Percentiles rank a stretch among this genome's conserved stretches.
Evolutionary conservation across 2,113 vertebrate genomes (phyloP).

Genomic region (Leiothrix lutea): DNA sequence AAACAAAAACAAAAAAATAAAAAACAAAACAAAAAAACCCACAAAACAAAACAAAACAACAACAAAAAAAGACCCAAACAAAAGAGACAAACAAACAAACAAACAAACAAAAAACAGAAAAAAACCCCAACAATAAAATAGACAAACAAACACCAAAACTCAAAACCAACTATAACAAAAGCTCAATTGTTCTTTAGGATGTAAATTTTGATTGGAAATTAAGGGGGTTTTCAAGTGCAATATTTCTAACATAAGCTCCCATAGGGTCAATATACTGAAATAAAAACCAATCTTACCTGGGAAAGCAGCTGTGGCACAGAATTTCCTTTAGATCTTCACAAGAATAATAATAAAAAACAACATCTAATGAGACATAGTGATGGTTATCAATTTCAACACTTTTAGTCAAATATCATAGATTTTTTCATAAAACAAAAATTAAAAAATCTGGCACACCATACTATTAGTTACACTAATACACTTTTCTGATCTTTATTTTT

Average conservation of each 20-base stretch:
- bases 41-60: too few relatives aligned
- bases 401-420: background rate
- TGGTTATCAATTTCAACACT: background rate
- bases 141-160: background rate
- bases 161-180: background rate
- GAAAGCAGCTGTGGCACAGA: background rate
- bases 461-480: background rate
- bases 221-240: rapidly evolving
- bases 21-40: background rate
- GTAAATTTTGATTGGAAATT: background rate
- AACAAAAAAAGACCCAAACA: too few relatives aligned
- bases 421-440: background rate
- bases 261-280: background rate
- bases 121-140: background rate
- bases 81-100: too few relatives aligned
- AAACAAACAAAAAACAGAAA: too few relatives aligned
- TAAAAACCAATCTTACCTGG: background rate
- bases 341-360: background rate
- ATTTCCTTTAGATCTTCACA: background rate
- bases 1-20: background rate
- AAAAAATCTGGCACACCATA: background rate
- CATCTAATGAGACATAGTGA: background rate
- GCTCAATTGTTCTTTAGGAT: background rate
- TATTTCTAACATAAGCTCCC: rapidly evolving
- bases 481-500: background rate